Evolutionary conservation across 1,140 invertebrate species (phyloP).

Genomic region (Zaprionus vittiger): DNA sequence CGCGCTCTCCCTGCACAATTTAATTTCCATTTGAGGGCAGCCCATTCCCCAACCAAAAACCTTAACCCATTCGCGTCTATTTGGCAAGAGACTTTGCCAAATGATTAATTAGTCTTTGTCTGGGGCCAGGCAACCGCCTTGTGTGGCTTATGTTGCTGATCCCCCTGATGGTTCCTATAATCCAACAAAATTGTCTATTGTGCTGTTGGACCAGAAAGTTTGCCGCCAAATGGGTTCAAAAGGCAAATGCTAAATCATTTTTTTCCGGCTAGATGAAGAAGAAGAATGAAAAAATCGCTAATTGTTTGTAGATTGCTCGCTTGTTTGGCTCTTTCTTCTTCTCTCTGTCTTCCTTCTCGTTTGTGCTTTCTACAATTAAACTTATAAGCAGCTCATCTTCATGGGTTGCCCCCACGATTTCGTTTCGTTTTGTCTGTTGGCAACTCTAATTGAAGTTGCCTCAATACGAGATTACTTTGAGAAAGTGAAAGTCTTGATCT

Average conservation of each 20-base stretch:
- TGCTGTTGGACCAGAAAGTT: conserved; percentile 27
- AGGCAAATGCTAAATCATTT: conserved; percentile 70
- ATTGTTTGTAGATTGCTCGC: conserved; percentile 73
- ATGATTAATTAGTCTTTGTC: conserved; percentile 74
- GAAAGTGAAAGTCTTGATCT: conserved; percentile 47
- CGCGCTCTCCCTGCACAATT: conserved; percentile 58
- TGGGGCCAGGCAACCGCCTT: conserved; percentile 2
- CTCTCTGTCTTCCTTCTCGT: background rate
- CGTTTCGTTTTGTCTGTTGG: conserved; percentile 12
- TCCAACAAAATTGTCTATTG: conserved; percentile 77
- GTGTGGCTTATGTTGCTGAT: conserved; percentile 53
- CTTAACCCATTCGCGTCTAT: conserved; percentile 2
- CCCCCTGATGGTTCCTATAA: conserved; percentile 74
- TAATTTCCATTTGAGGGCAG: conserved; percentile 70
- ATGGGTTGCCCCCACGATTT: conserved; percentile 15
- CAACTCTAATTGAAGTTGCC: conserved; percentile 33
- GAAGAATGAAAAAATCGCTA: conserved; percentile 44
- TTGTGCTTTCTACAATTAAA: conserved; percentile 72
- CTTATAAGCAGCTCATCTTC: conserved; percentile 56
- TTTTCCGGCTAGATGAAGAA: conserved; percentile 34
- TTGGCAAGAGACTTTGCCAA: conserved; percentile 32
- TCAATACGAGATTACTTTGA: conserved; percentile 3
- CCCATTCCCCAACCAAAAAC: conserved; percentile 8
- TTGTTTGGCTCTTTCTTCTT: background rate
- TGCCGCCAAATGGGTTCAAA: conserved; percentile 51